Evolutionary conservation across 35 echinoderm and acorn worm species (phyloP).

Genomic region (Ophiothrix spiculata): DNA sequence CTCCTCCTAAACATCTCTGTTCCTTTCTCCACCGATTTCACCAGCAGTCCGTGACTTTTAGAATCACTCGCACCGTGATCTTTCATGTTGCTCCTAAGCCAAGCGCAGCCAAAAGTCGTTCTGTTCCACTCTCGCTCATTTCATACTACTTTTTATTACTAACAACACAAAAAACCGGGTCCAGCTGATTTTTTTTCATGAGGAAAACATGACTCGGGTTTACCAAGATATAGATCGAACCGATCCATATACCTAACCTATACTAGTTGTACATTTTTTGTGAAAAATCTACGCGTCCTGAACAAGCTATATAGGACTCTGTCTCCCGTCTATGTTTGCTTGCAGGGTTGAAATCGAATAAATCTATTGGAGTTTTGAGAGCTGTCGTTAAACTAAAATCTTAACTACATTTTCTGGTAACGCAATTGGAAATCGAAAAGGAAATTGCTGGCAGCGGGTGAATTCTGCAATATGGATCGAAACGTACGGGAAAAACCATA

Average conservation of each 20-base stretch:
- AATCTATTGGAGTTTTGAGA: conserved; percentile 3
- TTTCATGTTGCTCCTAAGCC: background rate
- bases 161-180: conserved; percentile 7
- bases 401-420: conserved; percentile 1
- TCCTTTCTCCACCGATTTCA: too few species aligned
- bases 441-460: background rate
- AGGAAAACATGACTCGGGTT: conserved; percentile 1
- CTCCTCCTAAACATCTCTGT: too few species aligned
- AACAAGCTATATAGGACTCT: background rate
- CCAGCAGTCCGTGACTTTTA: too few species aligned
- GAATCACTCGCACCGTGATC: background rate
- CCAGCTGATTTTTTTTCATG: conserved; percentile 4
- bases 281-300: background rate
- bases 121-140: background rate
- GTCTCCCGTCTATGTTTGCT: background rate
- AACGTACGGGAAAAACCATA: background rate
- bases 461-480: background rate
- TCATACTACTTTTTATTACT: background rate
- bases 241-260: background rate
- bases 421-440: conserved; percentile 6
- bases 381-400: conserved; percentile 2
- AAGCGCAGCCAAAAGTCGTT: conserved; percentile 9
- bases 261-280: background rate
- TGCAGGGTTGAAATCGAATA: background rate
- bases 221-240: background rate